phyloP scores from a whole-genome alignment of 2,888 invertebrate species.

The Drosophila gaucha region DNA sequence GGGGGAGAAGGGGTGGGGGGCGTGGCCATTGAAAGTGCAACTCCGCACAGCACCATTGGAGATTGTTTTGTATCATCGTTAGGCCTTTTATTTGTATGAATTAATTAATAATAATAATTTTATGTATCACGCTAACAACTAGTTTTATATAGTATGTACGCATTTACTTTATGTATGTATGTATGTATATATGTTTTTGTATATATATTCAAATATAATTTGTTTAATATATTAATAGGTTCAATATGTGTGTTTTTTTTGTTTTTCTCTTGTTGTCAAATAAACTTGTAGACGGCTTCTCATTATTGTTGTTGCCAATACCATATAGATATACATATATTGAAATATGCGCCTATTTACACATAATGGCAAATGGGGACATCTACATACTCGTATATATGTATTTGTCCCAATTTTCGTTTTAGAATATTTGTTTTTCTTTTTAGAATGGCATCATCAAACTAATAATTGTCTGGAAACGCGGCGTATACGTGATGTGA shows the following conservation, averaged over 20 bases:
- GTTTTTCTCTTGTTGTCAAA: conserved; percentile 13
- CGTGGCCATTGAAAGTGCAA: conserved; percentile 12
- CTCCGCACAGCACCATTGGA: conserved; percentile 21
- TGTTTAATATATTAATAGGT: conserved; percentile 39
- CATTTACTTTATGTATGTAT: conserved; percentile 43
- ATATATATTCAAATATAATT: conserved; percentile 46
- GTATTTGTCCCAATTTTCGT: conserved; percentile 8
- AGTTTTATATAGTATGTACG: conserved; percentile 60
- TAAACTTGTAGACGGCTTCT: conserved; percentile 51
- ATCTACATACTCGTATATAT: conserved; percentile 12
- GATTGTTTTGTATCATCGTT: conserved; percentile 54
- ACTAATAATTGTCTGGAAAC: conserved; percentile 11
- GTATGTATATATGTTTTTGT: conserved; percentile 34
- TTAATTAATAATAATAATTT: conserved; percentile 68
- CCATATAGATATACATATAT: background rate
- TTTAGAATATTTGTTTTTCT: background rate
- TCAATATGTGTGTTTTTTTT: conserved; percentile 12
- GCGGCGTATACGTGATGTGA: conserved; percentile 9
- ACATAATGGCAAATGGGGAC: conserved; percentile 31
- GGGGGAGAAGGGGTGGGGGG: background rate
- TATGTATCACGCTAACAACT: conserved; percentile 78
- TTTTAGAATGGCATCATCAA: conserved; percentile 23
- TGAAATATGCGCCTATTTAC: conserved; percentile 26
- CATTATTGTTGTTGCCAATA: conserved; percentile 46
- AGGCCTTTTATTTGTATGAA: conserved; percentile 67